Conservation (phyloP, 2,113 vertebrate genomes). For the Apus apus region DNA sequence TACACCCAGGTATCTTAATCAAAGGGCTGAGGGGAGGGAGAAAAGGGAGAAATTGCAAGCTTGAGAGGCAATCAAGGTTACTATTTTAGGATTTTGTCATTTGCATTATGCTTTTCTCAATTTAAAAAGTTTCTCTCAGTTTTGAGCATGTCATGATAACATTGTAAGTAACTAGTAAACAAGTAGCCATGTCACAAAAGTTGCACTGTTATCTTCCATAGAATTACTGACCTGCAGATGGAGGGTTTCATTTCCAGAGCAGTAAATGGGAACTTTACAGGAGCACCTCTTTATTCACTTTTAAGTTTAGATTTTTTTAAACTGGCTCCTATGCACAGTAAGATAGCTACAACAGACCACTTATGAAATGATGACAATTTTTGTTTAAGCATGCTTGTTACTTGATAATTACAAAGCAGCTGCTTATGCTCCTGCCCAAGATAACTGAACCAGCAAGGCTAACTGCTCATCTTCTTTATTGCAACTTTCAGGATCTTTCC, state of each 20-base stretch:
- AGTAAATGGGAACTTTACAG: constrained; percentile 14
- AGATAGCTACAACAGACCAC: constrained; percentile 13
- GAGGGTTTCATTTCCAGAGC: constrained; percentile 37
- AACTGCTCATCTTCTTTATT: background rate
- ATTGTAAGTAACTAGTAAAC: background rate
- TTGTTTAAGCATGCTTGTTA: background rate
- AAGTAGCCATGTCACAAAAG: background rate
- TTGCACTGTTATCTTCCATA: background rate
- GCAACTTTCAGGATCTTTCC: background rate
- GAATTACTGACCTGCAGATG: constrained; percentile 30
- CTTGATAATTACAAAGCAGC: constrained; percentile 8
- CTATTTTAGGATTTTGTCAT: background rate
- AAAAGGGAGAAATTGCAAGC: background rate
- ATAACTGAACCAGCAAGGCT: background rate
- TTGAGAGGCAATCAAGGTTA: background rate
- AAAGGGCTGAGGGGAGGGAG: background rate
- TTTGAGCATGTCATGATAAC: background rate
- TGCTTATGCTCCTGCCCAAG: background rate
- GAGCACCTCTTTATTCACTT: constrained; percentile 29
- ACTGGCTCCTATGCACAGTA: constrained; percentile 12
- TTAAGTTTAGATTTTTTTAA: constrained; percentile 19
- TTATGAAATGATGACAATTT: background rate
- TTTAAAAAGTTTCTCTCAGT: background rate
- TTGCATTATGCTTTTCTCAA: background rate
- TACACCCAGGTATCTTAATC: background rate